Percentiles rank a stretch among this genome's conserved stretches.
Conservation (phyloP, 2,888 invertebrate genomes). For the Macrostomum cliftonense region DNA sequence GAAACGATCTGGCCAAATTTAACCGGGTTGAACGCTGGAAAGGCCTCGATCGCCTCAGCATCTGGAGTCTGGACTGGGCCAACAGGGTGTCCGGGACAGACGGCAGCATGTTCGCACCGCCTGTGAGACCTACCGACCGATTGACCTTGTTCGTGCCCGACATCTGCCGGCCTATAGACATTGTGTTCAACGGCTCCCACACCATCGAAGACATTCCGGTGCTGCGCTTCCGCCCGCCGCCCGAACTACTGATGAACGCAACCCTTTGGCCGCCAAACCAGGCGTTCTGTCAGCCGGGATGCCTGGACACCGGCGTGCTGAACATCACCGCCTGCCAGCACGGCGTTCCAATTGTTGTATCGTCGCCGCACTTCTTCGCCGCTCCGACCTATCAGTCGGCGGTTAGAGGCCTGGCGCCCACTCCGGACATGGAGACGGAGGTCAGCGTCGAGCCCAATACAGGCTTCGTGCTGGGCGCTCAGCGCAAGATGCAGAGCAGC, state of each 20-base stretch:
- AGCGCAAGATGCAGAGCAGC: constrained; percentile 3
- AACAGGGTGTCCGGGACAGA: constrained; percentile 23
- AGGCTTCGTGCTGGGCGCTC: not conserved
- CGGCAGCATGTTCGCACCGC: constrained; percentile 19
- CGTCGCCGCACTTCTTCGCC: constrained; percentile 61
- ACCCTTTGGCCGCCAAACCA: constrained; percentile 16
- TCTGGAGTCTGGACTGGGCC: constrained; percentile 16
- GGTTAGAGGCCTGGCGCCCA: constrained; percentile 51
- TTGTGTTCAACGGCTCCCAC: not conserved
- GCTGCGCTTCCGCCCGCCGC: constrained; percentile 14
- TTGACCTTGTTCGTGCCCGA: constrained; percentile 20
- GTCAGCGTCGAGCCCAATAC: constrained; percentile 52
- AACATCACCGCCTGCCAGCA: constrained; percentile 35
- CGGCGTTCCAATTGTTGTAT: constrained; percentile 60
- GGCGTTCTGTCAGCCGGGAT: constrained; percentile 19
- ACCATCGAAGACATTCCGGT: constrained; percentile 3
- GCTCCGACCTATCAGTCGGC: constrained; percentile 47
- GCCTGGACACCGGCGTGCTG: constrained; percentile 20
- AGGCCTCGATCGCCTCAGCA: constrained; percentile 10
- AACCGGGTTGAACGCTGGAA: not conserved
- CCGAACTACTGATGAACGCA: constrained; percentile 13
- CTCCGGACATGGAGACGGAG: constrained; percentile 50
- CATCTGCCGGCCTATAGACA: constrained; percentile 16
- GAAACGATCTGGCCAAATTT: too few relatives aligned
- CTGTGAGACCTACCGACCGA: constrained; percentile 13